A percentile compares a stretch with the other conserved stretches of the same genome.
Conservation (phyloP, 2,797 vertebrate genomes). For the Epinephelus awoara region DNA sequence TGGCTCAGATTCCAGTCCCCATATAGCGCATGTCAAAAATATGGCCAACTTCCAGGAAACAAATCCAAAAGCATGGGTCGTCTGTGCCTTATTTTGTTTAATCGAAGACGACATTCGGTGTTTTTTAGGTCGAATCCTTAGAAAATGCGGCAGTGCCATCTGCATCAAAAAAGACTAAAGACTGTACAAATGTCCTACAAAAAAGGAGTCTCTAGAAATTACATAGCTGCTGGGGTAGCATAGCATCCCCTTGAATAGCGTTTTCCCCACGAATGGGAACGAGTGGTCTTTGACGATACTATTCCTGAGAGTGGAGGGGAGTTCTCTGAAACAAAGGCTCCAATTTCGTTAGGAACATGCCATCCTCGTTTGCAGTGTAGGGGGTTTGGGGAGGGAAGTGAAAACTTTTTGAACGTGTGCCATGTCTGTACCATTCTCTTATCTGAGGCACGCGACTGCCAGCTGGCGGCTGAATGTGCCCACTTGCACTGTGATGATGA, state of each 20-base stretch:
- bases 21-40: slow-evolving; percentile 60
- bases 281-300: slow-evolving; percentile 88
- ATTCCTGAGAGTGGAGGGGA: slow-evolving; percentile 89
- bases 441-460: slow-evolving; percentile 90
- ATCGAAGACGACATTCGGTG: slow-evolving; percentile 49
- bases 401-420: slow-evolving; percentile 92
- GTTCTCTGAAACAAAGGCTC: slow-evolving; percentile 87
- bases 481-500: slow-evolving; percentile 84
- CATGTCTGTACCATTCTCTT: slow-evolving; percentile 90
- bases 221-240: slow-evolving; percentile 71
- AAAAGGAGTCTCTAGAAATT: slow-evolving; percentile 69
- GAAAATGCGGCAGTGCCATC: slow-evolving; percentile 52
- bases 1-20: slow-evolving; percentile 64
- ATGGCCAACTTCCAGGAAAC: slow-evolving; percentile 77
- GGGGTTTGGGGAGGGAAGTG: slow-evolving; percentile 88
- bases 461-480: slow-evolving; percentile 90
- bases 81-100: slow-evolving; percentile 51
- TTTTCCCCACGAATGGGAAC: slow-evolving; percentile 77
- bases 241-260: slow-evolving; percentile 77
- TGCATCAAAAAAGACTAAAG: slow-evolving; percentile 61
- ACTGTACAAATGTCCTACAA: slow-evolving; percentile 51
- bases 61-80: slow-evolving; percentile 72
- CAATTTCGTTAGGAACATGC: slow-evolving; percentile 89
- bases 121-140: slow-evolving; percentile 64
- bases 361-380: slow-evolving; percentile 88